Evolutionary conservation across 2,888 invertebrate genomes (phyloP), one percentile per base, ranked within the genome.

Genomic region (Caprella mutica): DNA sequence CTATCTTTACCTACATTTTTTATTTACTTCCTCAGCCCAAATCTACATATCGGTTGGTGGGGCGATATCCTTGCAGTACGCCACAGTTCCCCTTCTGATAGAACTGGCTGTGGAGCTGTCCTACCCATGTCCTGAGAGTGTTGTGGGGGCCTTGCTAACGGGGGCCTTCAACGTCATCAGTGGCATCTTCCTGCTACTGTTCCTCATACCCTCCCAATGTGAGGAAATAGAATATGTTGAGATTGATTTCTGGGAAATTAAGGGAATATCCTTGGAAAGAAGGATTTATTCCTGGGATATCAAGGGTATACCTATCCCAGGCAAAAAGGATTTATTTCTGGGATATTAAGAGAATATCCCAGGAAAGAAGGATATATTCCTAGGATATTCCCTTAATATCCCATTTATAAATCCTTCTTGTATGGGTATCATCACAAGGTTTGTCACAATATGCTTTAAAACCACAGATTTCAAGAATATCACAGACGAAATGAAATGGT

Each of bases 41-140:
- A 57, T 57, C 9, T 63, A 55, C 39, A 40, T 52, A 5, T 53
- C 63, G 5, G 63, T 63, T 23, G 29, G 52, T 9, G 56, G 56
- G 6, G 63, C 55, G 2, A 40, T 59, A n/a, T 40, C 52, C 19
- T 56, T 63, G 5, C 57, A 63, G 55, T 63, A 59, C 39, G 54
- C 63, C 12, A 54, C 59, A 1, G 59, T 63, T n/a, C 63, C 63
- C 5, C 39, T 63, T 26, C 23, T 59, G 35, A 56, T 59, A 23
- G 63, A 63, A 39, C 48, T 63, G 23, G 59, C 59, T 1, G 59
- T 63, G 23, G 63, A 63, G 53, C 21, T 62, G 14, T 58, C 59
- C n/a, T 62, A 59, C 26, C 62, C 62, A 3, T 55, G 56, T 23
- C 59, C 63, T n/a, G 63, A 63, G 24, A 57, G 57, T 35, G 63